Evolutionary conservation across 2,888 invertebrate genomes (phyloP).

Genomic region (Pyrgus malvae): DNA sequence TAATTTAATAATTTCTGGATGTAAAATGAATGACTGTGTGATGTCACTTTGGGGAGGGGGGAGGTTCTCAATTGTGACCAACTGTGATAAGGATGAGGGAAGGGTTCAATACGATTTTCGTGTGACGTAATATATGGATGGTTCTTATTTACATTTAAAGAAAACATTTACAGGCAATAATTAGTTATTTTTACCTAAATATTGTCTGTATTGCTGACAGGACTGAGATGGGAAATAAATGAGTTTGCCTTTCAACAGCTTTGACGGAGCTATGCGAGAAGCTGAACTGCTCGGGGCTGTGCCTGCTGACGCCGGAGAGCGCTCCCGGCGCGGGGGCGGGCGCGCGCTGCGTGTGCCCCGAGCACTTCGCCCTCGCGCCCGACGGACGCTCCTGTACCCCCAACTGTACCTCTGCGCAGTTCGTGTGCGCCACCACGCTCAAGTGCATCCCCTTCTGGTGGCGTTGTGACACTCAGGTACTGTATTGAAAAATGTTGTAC

Average conservation of each 20-base stretch:
- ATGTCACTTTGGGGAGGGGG: no score
- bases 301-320: slow-evolving; percentile 84
- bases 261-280: slow-evolving; percentile 80
- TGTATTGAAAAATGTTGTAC: background rate
- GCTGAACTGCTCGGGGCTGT: slow-evolving; percentile 90
- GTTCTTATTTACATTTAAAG: no score
- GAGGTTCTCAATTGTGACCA: no score
- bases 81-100: no score
- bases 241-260: slow-evolving; percentile 36
- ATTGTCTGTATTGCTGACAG: no score
- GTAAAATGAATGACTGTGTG: no score
- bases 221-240: background rate
- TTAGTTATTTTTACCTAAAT: no score
- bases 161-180: no score
- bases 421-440: slow-evolving; percentile 89
- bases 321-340: slow-evolving; percentile 36
- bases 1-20: no score
- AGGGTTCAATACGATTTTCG: no score
- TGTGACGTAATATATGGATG: no score
- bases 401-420: slow-evolving; percentile 91
- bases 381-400: slow-evolving; percentile 86
- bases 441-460: slow-evolving; percentile 94
- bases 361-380: slow-evolving; percentile 85
- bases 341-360: slow-evolving; percentile 89
- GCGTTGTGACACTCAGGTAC: slow-evolving; percentile 68